A percentile compares a stretch with the other conserved stretches of the same genome.
phyloP scores from a whole-genome alignment of 1,140 invertebrate genomes.

The Doryteuthis pealeii region DNA sequence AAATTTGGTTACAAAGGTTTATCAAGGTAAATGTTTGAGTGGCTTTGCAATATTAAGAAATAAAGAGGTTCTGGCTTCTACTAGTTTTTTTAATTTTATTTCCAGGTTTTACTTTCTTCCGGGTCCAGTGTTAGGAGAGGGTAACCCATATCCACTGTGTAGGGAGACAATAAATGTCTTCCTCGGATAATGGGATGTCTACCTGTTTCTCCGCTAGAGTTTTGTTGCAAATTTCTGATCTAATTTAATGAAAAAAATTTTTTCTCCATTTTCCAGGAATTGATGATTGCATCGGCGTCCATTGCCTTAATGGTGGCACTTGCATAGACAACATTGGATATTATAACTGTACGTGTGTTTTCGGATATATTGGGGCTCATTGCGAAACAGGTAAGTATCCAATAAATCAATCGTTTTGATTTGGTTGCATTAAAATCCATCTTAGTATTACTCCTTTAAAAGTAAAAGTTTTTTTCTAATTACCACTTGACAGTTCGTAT shows the following conservation, averaged over 20 bases:
- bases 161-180: too few relatives aligned
- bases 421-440: not conserved
- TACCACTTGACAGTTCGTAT: not conserved
- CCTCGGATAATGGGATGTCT: too few relatives aligned
- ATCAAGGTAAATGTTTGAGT: too few relatives aligned
- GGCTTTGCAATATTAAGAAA: too few relatives aligned
- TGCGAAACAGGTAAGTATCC: conserved; percentile 29
- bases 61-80: too few relatives aligned
- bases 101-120: too few relatives aligned
- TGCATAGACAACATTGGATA: conserved; percentile 59
- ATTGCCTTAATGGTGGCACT: conserved; percentile 38
- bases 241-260: conserved; percentile 2
- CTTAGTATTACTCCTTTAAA: not conserved
- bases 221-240: not conserved
- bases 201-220: too few relatives aligned
- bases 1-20: too few relatives aligned
- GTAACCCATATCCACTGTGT: too few relatives aligned
- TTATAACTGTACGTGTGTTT: conserved; percentile 75
- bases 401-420: not conserved
- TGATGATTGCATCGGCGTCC: conserved; percentile 32
- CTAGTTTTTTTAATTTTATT: too few relatives aligned
- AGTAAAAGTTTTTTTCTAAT: not conserved
- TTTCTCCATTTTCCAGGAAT: conserved; percentile 20
- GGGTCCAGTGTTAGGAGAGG: too few relatives aligned
- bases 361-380: conserved; percentile 63